Evolutionary conservation across 2,113 vertebrate genomes (phyloP), one percentile per base, ranked within the genome.

Genomic region (Collichthys lucidus): DNA sequence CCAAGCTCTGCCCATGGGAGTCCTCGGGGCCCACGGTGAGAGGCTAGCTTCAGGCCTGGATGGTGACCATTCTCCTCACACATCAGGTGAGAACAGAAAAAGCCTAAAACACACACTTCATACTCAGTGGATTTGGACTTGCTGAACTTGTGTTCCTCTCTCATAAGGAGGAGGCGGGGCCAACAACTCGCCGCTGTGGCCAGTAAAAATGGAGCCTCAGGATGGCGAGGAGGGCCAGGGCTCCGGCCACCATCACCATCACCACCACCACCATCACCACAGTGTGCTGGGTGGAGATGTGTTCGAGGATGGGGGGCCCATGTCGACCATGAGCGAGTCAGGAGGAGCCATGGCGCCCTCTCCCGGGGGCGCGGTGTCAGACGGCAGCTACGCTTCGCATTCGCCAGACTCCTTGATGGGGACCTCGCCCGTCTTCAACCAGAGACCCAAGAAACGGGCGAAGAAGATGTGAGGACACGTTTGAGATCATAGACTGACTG

Each of bases 291-390:
- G 96, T 14, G 96, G 96, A 0, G 98, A 99, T 7, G 97, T 99
- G 69, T 99, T 99, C 4, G 98, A 99, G 87, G 98, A 99, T 2
- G 93, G 91, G 2, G 95, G 91, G 4, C 98, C 98, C 0, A 99
- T 99, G 98, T 99, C 98, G 12, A 97, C 96, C 63, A 98, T 99
- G 95, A 99, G 97, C 1, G 98, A 99, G 89, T 96, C 97, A 0
- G 98, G 83, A 16, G 92, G 83, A 11, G 85, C 96, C 6, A 97
- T 98, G 89, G 96, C 96, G 0, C 96, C 96, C 22, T 99, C 98
- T 4, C 97, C 98, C 0, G 96, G 96, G 1, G 94, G 91, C 0
- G 90, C 55, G 0, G 96, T 93, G 10, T 98, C 98, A 0, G 98
- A 99, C 5, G 97, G 92, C 94, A 99, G 98, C 92, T 99, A 97